Conservation (phyloP, 2,113 vertebrate genomes). For the Strix uralensis region DNA sequence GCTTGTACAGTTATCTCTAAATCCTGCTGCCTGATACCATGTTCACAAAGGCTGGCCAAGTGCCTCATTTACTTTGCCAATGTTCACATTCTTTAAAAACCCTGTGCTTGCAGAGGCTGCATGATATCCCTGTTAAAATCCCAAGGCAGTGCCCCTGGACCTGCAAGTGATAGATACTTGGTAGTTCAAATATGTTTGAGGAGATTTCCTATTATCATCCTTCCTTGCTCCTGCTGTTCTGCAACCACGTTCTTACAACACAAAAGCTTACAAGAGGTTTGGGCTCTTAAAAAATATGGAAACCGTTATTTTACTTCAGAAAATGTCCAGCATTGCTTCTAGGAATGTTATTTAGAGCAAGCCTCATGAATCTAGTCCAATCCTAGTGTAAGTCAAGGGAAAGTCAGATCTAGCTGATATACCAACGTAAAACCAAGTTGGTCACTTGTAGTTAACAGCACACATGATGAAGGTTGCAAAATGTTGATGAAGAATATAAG, state of each 20-base stretch:
- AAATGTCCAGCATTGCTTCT: background rate
- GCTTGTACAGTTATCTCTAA: background rate
- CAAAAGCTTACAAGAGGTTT: background rate
- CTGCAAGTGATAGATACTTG: slow-evolving; percentile 29
- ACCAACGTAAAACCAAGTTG: background rate
- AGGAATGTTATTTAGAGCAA: background rate
- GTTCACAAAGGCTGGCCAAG: background rate
- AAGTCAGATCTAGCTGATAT: background rate
- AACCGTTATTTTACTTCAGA: background rate
- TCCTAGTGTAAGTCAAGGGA: background rate
- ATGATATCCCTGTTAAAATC: background rate
- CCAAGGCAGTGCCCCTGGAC: background rate
- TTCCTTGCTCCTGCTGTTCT: background rate
- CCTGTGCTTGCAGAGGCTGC: background rate
- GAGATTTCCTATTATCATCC: slow-evolving; percentile 45
- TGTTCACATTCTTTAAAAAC: background rate
- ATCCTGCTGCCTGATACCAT: background rate
- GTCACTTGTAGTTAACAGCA: background rate
- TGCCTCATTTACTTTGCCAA: background rate
- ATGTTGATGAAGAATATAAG: background rate
- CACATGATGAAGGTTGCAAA: background rate
- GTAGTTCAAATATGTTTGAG: slow-evolving; percentile 31
- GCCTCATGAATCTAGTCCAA: background rate
- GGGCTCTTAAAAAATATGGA: background rate
- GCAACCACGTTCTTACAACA: background rate